These are phyloP conservation scores for Podarcis lilfordi DNA, from an alignment of 2,797 vertebrate species.

Conservation along the genomic window DNA sequence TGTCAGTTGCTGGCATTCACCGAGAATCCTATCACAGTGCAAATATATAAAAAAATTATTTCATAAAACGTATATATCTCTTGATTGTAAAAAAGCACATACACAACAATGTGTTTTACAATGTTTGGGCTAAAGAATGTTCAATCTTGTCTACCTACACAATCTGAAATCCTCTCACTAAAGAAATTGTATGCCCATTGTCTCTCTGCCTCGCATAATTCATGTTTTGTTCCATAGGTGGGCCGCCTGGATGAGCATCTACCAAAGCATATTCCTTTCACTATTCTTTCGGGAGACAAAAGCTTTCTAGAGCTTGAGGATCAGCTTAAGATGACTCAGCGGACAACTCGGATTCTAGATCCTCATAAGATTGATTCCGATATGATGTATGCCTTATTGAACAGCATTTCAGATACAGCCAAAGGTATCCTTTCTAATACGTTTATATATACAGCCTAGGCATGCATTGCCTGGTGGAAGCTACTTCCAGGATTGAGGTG, in stretches of 20 bases:
- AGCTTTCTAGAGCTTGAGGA: slow-evolving; percentile 81
- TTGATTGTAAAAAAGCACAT: too few relatives aligned
- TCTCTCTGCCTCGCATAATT: not conserved
- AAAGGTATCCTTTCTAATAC: slow-evolving; percentile 75
- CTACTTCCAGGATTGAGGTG: slow-evolving; percentile 24
- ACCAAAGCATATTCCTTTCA: slow-evolving; percentile 85
- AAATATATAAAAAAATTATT: not conserved
- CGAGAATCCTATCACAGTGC: not conserved
- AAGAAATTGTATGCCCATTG: not conserved
- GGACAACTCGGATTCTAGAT: slow-evolving; percentile 79
- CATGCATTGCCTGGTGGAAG: not conserved
- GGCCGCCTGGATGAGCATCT: slow-evolving; percentile 83
- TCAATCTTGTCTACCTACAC: not conserved
- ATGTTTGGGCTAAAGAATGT: not conserved
- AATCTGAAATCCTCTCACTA: not conserved
- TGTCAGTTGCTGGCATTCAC: not conserved
- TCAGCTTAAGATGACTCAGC: slow-evolving; percentile 84
- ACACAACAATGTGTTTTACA: too few relatives aligned
- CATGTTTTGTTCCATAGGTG: slow-evolving; percentile 66
- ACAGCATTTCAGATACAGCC: slow-evolving; percentile 84
- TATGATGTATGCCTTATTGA: slow-evolving; percentile 83
- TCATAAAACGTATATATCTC: too few relatives aligned
- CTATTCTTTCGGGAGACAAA: slow-evolving; percentile 84
- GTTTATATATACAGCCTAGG: not conserved
- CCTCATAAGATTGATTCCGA: slow-evolving; percentile 83